Conservation (phyloP, 2,113 vertebrate genomes). For the Rhynchopsitta pachyrhyncha region DNA sequence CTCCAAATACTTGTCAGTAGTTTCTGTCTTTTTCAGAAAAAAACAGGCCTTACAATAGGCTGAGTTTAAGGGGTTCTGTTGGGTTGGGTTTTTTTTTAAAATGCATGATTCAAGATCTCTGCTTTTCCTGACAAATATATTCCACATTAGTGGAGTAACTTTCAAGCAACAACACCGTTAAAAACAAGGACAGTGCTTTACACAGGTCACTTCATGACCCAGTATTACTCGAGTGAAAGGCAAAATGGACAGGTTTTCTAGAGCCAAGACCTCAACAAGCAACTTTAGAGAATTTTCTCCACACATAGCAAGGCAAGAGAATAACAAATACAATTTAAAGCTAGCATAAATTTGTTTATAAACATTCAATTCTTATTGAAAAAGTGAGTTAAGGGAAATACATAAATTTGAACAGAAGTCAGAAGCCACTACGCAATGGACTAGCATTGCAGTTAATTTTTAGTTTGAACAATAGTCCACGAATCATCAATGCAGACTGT, state of each 20-base stretch:
- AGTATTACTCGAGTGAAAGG: background rate
- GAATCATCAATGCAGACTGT: background rate
- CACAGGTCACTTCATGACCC: accelerated
- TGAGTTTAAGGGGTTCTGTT: background rate
- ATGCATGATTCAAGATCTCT: background rate
- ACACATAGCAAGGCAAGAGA: background rate
- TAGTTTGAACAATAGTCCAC: background rate
- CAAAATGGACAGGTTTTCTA: background rate
- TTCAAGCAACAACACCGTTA: background rate
- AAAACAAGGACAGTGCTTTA: background rate
- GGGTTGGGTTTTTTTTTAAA: background rate
- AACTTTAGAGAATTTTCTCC: background rate
- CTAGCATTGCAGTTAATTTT: background rate
- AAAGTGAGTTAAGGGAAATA: background rate
- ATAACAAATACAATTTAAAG: background rate
- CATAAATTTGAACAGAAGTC: background rate
- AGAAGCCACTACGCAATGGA: background rate
- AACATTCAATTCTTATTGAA: background rate
- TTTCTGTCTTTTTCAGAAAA: background rate
- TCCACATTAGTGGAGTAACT: background rate
- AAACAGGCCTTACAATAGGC: background rate
- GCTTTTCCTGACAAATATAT: background rate
- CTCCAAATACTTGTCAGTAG: background rate
- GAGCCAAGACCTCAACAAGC: background rate
- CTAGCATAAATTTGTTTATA: background rate